Evolutionary conservation across 2,797 vertebrate genomes (phyloP), one percentile per base, ranked within the genome.

Genomic region (Dicrostonyx torquatus): DNA sequence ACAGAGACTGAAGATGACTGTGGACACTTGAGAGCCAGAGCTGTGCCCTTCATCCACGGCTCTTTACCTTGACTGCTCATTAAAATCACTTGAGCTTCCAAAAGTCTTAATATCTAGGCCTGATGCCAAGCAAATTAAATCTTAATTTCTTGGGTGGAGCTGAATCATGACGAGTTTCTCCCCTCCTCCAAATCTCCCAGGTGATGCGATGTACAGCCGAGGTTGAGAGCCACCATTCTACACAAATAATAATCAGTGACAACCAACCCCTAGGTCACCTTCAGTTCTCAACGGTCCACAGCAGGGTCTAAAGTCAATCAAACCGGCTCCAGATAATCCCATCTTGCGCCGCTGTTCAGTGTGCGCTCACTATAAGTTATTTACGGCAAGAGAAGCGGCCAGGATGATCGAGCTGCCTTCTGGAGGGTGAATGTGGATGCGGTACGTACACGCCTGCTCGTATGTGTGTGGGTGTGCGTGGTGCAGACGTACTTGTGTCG

Each of bases 301-400:
- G 48, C 29, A 62, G 90, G 89, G 60, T 66, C 45, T 73, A 73
- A 80, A 90, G 76, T 50, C 92, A 89, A 68, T 86, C 31, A 29
- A 68, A 89, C 20, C 3, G 53, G 75, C 60, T 73, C 73, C 31
- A 55, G 68, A 66, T 26, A 37, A 68, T 1, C 55, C 43, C 13
- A 73, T 80, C 90, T 76, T 58, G 77, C 29, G 48, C 29, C 0
- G 48, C 24, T n/a, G 31, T 6, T 79, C 50, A 58, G n/a, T 15
- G 24, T 43, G 48, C 53, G 17, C 5, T 50, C 31, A 78, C 76
- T 29, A 31, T 34, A 62, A 86, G n/a, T 58, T 87, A 85, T 76
- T 91, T 82, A 79, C 75, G 48, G 7, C 45, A 37, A 77, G 40
- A 62, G 86, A 90, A 73, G 72, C 12, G 79, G 68, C 6, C 26